phyloP scores from a whole-genome alignment of 2,797 vertebrate species.

The Falco rusticolus region DNA sequence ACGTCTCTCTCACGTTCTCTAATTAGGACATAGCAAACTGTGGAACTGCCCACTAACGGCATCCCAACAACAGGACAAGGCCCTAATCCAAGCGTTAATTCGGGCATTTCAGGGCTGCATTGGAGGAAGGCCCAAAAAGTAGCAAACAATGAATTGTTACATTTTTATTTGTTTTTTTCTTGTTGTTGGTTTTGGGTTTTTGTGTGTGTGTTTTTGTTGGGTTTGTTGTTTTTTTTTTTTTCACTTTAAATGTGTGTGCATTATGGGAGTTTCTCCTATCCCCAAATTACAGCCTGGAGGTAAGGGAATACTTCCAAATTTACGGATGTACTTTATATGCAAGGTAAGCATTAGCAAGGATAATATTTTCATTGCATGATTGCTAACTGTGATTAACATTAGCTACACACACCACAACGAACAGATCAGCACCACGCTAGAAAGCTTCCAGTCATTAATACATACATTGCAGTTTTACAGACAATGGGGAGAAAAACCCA shows the following conservation, averaged over 20 bases:
- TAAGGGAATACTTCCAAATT: neutral
- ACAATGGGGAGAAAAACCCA: neutral
- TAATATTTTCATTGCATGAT: neutral
- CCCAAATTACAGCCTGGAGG: neutral
- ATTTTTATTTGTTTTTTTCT: neutral
- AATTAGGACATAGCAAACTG: neutral
- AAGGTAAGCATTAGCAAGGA: neutral
- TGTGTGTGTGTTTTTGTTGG: too few species aligned
- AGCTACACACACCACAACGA: neutral
- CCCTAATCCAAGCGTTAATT: neutral
- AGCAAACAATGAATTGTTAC: neutral
- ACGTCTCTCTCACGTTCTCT: neutral
- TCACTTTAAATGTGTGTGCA: neutral
- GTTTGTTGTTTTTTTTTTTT: too few species aligned
- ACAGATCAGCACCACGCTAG: neutral
- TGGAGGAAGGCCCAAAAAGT: neutral
- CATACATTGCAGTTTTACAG: neutral
- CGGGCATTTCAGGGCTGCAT: neutral
- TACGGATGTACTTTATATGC: neutral
- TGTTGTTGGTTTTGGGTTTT: too few species aligned
- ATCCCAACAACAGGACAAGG: neutral
- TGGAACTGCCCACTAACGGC: neutral
- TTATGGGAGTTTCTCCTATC: neutral
- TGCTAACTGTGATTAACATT: neutral
- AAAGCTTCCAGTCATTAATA: neutral